Conservation (phyloP, 2,888 invertebrate species). For the Celastrina argiolus region DNA sequence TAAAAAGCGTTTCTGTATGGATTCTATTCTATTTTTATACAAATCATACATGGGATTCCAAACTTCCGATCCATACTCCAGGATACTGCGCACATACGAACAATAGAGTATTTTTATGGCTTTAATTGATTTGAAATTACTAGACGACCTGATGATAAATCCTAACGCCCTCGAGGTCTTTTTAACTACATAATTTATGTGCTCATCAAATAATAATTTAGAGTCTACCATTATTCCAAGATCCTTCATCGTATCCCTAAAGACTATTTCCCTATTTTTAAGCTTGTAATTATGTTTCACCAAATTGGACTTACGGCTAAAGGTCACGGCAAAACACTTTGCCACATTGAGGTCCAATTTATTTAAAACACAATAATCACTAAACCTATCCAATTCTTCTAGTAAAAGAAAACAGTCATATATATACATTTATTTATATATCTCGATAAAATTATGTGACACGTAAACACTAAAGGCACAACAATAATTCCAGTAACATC, state of each 20-base stretch:
- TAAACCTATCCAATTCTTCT: too few relatives aligned
- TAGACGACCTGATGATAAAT: not conserved
- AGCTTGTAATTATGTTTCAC: not conserved
- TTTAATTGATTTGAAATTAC: not conserved
- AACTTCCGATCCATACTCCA: too few relatives aligned
- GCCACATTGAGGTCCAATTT: too few relatives aligned
- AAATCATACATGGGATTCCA: too few relatives aligned
- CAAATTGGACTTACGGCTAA: not conserved
- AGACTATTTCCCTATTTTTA: not conserved
- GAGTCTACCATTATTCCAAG: not conserved
- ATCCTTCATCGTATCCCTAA: not conserved
- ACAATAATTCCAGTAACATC: too few relatives aligned
- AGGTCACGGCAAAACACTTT: not conserved
- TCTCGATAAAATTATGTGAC: too few relatives aligned
- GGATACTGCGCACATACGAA: too few relatives aligned
- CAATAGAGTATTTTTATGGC: not conserved
- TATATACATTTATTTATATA: too few relatives aligned
- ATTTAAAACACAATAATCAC: too few relatives aligned
- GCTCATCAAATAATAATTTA: not conserved
- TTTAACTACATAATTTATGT: not conserved
- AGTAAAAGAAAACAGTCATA: too few relatives aligned
- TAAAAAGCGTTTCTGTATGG: not conserved
- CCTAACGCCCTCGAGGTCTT: not conserved
- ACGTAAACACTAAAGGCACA: too few relatives aligned
- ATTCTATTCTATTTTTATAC: too few relatives aligned